These are phyloP conservation scores for Escarpia spicata DNA, from an alignment of 2,888 invertebrate genomes.

Conservation along the genomic window DNA sequence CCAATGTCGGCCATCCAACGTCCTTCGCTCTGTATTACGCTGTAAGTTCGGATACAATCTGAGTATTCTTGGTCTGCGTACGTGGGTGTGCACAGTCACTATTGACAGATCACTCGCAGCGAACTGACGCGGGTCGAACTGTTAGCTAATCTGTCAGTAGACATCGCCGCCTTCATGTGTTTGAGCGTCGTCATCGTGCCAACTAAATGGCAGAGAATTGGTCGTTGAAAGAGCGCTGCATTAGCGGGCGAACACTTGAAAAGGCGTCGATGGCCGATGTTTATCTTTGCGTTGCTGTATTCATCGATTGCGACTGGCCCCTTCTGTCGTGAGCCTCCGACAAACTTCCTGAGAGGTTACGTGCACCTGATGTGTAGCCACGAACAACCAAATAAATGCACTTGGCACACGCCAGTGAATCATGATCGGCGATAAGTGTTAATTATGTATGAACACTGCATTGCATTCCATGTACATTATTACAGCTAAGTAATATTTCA, in stretches of 20 bases:
- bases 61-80: neutral
- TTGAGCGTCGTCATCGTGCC: neutral
- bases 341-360: neutral
- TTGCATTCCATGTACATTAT: neutral
- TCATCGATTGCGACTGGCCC: neutral
- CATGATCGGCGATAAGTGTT: neutral
- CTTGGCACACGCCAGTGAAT: neutral
- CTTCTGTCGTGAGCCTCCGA: neutral
- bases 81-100: neutral
- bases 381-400: neutral
- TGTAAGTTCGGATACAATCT: neutral
- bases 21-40: neutral
- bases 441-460: conserved; percentile 6
- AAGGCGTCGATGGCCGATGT: neutral
- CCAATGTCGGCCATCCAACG: neutral
- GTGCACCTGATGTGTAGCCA: neutral
- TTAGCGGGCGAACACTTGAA: neutral
- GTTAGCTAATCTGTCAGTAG: neutral
- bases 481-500: neutral
- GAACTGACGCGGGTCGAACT: neutral
- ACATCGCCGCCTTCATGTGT: neutral
- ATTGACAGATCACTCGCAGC: neutral
- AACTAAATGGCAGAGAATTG: neutral
- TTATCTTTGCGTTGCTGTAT: neutral
- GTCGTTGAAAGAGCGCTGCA: neutral